Conservation (phyloP, 2,888 invertebrate genomes). For the Xylophagus ater region DNA sequence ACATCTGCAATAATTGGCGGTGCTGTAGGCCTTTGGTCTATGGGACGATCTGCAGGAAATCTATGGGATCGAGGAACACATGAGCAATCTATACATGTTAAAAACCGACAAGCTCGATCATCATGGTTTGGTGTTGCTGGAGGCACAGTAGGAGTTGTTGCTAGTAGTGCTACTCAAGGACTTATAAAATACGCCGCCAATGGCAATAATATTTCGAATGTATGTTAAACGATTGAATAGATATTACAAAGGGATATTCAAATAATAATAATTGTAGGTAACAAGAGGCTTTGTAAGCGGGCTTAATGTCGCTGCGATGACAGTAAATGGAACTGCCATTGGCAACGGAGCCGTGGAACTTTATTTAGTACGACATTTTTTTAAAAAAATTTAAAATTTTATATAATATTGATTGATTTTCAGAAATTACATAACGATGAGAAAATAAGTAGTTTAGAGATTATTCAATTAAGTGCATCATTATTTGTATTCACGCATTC, state of each 20-base stretch:
- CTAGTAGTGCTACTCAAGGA: conserved; percentile 25
- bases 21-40: conserved; percentile 24
- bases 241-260: no score
- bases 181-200: conserved; percentile 24
- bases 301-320: conserved; percentile 30
- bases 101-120: conserved; percentile 26
- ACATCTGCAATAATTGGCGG: conserved; percentile 23
- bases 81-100: conserved; percentile 28
- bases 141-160: conserved; percentile 26
- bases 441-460: conserved; percentile 24
- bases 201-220: conserved; percentile 26
- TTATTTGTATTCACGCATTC: conserved; percentile 33
- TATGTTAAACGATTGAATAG: no score
- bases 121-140: conserved; percentile 27
- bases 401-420: conserved; percentile 5
- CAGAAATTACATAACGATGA: conserved; percentile 30
- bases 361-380: conserved; percentile 25
- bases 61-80: conserved; percentile 28
- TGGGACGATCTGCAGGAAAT: conserved; percentile 22
- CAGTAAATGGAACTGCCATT: conserved; percentile 29
- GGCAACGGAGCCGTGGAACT: conserved; percentile 28
- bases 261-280: no score
- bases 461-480: conserved; percentile 29
- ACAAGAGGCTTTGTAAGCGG: conserved; percentile 26
- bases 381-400: neutral